Conservation (phyloP, 2,113 vertebrate genomes). For the Paracanthobrama guichenoti region DNA sequence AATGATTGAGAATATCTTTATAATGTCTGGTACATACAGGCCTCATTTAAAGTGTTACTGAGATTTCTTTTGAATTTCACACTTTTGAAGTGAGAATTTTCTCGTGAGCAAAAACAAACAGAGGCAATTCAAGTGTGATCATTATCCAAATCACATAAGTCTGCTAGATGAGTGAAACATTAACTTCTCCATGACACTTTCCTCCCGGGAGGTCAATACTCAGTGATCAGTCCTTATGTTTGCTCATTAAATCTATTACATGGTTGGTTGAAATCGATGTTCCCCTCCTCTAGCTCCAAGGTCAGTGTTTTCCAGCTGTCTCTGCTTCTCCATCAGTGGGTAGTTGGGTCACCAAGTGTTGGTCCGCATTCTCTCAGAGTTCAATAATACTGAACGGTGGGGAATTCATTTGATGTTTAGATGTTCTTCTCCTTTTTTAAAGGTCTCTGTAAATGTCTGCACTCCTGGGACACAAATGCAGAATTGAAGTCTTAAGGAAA, state of each 20-base stretch:
- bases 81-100: constrained; percentile 22
- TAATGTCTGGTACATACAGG: background rate
- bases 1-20: background rate
- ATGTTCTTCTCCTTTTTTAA: background rate
- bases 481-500: background rate
- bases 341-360: constrained; percentile 22
- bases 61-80: background rate
- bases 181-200: constrained; percentile 34
- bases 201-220: constrained; percentile 48
- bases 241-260: constrained; percentile 52
- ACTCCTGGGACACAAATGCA: constrained; percentile 15
- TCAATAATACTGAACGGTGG: background rate
- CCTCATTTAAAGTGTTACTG: background rate
- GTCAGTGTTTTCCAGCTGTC: constrained; percentile 22
- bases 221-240: constrained; percentile 55
- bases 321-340: background rate
- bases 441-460: constrained; percentile 31
- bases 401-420: constrained; percentile 22
- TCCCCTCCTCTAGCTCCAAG: constrained; percentile 34
- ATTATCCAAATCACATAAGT: constrained; percentile 36
- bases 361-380: background rate
- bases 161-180: constrained; percentile 51
- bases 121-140: background rate
- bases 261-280: constrained; percentile 52
- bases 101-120: background rate